Conservation (phyloP, 2,888 invertebrate species). For the Apodemia zela region DNA sequence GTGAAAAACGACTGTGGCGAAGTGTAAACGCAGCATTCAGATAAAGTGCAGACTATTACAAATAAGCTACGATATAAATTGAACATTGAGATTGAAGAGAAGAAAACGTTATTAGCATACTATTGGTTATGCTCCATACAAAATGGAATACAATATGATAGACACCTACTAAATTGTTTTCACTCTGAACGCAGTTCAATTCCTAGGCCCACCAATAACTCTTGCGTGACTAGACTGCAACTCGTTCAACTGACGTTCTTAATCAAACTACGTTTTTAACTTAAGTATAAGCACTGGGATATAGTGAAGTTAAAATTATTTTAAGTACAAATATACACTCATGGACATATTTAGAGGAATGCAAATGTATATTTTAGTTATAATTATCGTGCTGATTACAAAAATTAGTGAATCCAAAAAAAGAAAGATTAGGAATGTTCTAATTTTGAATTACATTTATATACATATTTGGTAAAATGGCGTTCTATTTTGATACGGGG, state of each 20-base stretch:
- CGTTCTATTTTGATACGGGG: no score
- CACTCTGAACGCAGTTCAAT: constrained; percentile 48
- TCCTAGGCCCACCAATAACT: constrained; percentile 32
- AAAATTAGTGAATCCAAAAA: no score
- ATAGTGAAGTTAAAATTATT: neutral
- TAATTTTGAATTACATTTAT: no score
- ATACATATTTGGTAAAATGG: no score
- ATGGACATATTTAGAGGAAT: neutral
- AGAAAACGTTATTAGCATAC: constrained; percentile 22
- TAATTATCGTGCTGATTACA: no score
- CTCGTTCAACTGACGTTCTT: constrained; percentile 27
- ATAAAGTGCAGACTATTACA: constrained; percentile 22
- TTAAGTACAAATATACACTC: neutral
- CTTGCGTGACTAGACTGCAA: constrained; percentile 37
- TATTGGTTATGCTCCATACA: constrained; percentile 36
- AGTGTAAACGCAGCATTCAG: constrained; percentile 1
- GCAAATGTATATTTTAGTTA: no score
- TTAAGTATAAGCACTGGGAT: neutral
- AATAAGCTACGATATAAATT: constrained; percentile 26
- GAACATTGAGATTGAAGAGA: constrained; percentile 14
- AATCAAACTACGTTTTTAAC: constrained; percentile 16
- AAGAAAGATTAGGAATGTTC: no score
- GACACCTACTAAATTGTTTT: constrained; percentile 8
- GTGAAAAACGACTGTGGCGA: neutral
- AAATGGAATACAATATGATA: constrained; percentile 33